Evolutionary conservation across 2,797 vertebrate species (phyloP).

Genomic region (Arremon aurantiirostris): DNA sequence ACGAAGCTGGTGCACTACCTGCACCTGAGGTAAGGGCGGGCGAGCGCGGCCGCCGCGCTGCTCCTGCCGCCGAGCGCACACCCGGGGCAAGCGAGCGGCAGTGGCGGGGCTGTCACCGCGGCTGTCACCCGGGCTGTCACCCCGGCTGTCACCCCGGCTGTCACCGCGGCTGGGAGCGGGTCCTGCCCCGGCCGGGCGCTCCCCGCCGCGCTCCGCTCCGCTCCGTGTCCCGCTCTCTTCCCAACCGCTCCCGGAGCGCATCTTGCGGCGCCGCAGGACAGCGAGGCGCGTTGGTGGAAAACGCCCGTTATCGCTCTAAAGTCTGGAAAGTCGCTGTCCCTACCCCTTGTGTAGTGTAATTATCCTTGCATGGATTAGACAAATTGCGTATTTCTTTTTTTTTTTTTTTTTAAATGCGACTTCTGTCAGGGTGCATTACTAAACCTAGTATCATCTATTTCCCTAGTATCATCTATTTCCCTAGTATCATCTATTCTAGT

Average conservation of each 20-base stretch:
- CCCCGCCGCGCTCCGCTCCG: neutral
- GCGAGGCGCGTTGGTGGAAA: fast-evolving
- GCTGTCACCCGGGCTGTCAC: neutral
- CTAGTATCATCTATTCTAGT: neutral
- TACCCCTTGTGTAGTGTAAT: fast-evolving
- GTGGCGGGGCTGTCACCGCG: neutral
- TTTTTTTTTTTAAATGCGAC: fast-evolving
- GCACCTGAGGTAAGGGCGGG: conserved; percentile 76
- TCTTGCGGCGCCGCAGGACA: fast-evolving
- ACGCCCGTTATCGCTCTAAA: fast-evolving
- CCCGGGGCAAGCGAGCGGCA: fast-evolving
- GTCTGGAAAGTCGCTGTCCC: neutral
- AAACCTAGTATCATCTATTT: neutral
- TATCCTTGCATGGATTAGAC: neutral
- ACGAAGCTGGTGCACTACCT: conserved; percentile 72
- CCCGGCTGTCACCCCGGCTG: neutral
- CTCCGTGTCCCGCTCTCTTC: fast-evolving
- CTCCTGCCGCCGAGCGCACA: neutral
- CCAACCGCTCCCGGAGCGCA: fast-evolving
- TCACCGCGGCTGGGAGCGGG: neutral
- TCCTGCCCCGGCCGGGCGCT: neutral
- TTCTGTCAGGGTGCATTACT: neutral
- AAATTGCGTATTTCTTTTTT: fast-evolving
- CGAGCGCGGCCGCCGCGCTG: neutral
- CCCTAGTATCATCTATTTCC: fast-evolving